Evolutionary conservation across 2,113 vertebrate species (phyloP).

Genomic region (Clarias batrachus): DNA sequence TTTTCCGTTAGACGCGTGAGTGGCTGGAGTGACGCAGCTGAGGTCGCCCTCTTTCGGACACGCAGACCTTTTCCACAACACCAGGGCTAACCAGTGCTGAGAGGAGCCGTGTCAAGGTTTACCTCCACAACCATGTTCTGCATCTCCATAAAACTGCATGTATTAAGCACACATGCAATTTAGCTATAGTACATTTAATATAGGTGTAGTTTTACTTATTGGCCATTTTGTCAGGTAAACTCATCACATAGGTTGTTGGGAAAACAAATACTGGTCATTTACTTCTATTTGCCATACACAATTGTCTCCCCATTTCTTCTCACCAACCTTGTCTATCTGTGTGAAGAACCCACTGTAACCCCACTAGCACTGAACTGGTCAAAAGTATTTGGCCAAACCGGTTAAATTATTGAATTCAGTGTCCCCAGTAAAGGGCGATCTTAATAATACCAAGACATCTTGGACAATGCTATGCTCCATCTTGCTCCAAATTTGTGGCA

Average conservation of each 20-base stretch:
- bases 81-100: neutral
- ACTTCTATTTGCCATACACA: neutral
- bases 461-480: too few relatives aligned
- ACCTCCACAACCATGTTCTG: neutral
- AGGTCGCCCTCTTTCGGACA: conserved; percentile 74
- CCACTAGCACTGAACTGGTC: neutral
- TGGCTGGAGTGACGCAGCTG: conserved; percentile 45
- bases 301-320: too few relatives aligned
- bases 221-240: neutral
- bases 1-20: neutral
- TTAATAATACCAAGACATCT: too few relatives aligned
- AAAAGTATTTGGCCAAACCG: too few relatives aligned
- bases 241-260: neutral
- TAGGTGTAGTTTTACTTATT: neutral
- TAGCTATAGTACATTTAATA: neutral
- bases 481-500: too few relatives aligned
- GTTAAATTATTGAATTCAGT: too few relatives aligned
- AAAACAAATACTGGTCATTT: neutral
- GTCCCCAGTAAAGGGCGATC: too few relatives aligned
- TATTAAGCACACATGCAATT: neutral
- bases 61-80: neutral
- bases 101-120: neutral
- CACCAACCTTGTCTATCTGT: neutral
- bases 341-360: neutral
- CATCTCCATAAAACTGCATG: neutral